Evolutionary conservation across 2,113 vertebrate genomes (phyloP).

Genomic region (Pseudonaja textilis): DNA sequence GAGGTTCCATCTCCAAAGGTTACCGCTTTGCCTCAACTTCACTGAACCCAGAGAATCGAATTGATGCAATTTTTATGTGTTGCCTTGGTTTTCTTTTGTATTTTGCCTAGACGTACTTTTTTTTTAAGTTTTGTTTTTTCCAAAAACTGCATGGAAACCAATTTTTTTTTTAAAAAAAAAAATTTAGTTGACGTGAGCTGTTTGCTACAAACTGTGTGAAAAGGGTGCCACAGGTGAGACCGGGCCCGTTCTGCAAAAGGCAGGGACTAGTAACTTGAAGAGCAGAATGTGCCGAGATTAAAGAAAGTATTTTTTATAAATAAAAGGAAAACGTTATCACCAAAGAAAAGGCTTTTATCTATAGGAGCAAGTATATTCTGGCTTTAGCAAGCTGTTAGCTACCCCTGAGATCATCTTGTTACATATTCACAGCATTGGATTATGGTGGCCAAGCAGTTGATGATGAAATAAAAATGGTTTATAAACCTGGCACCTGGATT

Average conservation of each 20-base stretch:
- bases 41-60: conserved; percentile 40
- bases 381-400: conserved; percentile 77
- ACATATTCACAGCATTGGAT: conserved; percentile 73
- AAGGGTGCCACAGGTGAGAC: conserved; percentile 52
- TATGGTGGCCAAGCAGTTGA: conserved; percentile 71
- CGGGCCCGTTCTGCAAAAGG: conserved; percentile 47
- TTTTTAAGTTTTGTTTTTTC: conserved; percentile 59
- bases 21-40: background rate
- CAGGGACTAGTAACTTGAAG: conserved; percentile 53
- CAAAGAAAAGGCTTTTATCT: conserved; percentile 68
- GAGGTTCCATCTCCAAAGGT: conserved; percentile 47
- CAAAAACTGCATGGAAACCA: conserved; percentile 69
- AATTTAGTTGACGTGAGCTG: conserved; percentile 68
- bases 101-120: conserved; percentile 67
- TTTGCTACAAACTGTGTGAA: conserved; percentile 46
- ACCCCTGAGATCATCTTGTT: conserved; percentile 72
- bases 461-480: conserved; percentile 76
- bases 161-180: conserved; percentile 26
- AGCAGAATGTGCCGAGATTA: conserved; percentile 52
- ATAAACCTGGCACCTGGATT: conserved; percentile 44
- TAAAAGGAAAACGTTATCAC: conserved; percentile 49
- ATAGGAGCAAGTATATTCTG: conserved; percentile 69
- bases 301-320: conserved; percentile 66
- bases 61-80: conserved; percentile 73
- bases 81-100: conserved; percentile 67